phyloP scores from a whole-genome alignment of 2,113 vertebrate species.

The Nyctibius bracteatus region DNA sequence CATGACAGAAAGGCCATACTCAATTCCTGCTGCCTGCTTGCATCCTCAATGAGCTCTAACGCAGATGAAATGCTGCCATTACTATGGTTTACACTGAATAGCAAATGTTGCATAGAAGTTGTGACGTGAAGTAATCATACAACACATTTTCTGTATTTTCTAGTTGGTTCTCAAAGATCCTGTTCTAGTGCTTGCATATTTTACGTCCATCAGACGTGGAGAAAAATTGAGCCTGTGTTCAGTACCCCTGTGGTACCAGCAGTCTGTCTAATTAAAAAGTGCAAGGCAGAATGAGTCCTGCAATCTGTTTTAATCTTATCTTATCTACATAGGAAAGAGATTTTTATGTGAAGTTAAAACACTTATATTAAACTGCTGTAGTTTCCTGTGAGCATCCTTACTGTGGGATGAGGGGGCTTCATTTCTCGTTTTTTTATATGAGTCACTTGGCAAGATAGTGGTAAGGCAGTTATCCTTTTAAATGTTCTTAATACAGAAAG shows the following conservation, averaged over 20 bases:
- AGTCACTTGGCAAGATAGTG: not conserved
- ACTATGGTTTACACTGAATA: not conserved
- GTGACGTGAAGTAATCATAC: not conserved
- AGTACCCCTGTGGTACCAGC: not conserved
- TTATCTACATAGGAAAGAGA: not conserved
- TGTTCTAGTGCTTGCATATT: not conserved
- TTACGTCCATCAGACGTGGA: not conserved
- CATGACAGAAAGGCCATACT: not conserved
- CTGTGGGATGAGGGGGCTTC: not conserved
- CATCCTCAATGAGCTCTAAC: not conserved
- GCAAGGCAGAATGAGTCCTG: conserved; percentile 39
- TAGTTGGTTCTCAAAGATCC: not conserved
- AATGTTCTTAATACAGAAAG: not conserved
- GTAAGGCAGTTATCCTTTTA: not conserved
- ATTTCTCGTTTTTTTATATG: not conserved
- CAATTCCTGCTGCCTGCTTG: not conserved
- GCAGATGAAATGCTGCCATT: not conserved
- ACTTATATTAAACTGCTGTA: not conserved
- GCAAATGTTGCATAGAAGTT: not conserved
- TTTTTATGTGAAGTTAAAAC: conserved; percentile 4
- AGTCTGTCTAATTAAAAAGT: conserved; percentile 49
- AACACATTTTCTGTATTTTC: not conserved
- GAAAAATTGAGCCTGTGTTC: conserved; percentile 4
- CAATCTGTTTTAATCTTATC: conserved; percentile 47
- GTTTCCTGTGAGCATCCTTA: not conserved